phyloP scores from a whole-genome alignment of 2,888 invertebrate species.

The Polymixis flavicincta region DNA sequence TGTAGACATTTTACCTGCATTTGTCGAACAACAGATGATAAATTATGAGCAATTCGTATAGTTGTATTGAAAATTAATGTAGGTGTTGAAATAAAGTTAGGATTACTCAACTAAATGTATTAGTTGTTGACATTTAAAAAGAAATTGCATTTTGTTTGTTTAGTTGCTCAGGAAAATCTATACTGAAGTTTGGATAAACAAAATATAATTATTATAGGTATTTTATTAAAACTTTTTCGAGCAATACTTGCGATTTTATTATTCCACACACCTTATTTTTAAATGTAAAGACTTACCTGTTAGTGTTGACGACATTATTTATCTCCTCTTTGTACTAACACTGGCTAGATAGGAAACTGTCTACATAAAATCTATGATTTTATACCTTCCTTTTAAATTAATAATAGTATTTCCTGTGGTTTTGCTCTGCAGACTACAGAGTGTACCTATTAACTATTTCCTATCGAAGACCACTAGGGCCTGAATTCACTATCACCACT shows the following conservation, averaged over 20 bases:
- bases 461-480: no score
- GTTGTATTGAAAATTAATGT: conserved; percentile 62
- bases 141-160: not conserved
- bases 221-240: not conserved
- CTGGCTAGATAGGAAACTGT: no score
- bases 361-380: no score
- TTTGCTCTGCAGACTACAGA: no score
- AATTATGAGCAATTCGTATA: conserved; percentile 55
- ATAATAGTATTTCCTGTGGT: no score
- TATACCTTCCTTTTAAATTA: no score
- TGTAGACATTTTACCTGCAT: conserved; percentile 63
- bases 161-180: not conserved
- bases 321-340: no score
- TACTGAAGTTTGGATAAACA: not conserved
- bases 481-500: no score
- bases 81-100: conserved; percentile 42
- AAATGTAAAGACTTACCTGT: not conserved
- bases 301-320: not conserved
- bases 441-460: not conserved
- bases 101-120: conserved; percentile 22
- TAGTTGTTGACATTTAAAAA: not conserved
- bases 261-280: not conserved
- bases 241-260: not conserved
- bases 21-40: conserved; percentile 64
- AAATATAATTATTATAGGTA: not conserved